Conservation (phyloP, 2,797 vertebrate species). For the Scolopax rusticola region DNA sequence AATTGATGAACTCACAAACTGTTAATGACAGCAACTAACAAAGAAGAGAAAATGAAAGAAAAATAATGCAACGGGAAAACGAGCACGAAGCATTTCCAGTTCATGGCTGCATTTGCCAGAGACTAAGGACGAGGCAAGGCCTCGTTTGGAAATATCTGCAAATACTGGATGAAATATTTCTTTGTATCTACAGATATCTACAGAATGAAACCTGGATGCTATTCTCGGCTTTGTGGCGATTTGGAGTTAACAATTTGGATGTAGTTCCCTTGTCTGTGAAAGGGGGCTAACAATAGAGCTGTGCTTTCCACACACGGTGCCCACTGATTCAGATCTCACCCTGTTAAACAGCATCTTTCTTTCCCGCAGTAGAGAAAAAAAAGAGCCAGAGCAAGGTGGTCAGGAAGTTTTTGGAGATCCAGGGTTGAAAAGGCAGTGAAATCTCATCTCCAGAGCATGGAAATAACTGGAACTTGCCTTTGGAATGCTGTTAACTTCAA, state of each 20-base stretch:
- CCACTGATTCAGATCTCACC: neutral
- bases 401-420: neutral
- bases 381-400: neutral
- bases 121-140: neutral
- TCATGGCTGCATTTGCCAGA: neutral
- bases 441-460: conserved; percentile 6
- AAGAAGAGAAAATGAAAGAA: neutral
- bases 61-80: neutral
- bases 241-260: neutral
- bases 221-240: neutral
- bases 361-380: neutral
- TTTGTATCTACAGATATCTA: neutral
- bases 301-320: neutral
- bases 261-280: neutral
- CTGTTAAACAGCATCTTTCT: neutral
- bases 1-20: neutral
- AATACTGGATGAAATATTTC: neutral
- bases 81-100: neutral
- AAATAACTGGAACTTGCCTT: conserved; percentile 28
- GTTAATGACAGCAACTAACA: neutral
- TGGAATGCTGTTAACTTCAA: conserved; percentile 13
- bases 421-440: conserved; percentile 17
- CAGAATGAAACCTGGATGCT: neutral
- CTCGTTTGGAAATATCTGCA: neutral
- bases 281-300: neutral